Conservation (phyloP, 2,888 invertebrate genomes). For the Anthrax anthrax region DNA sequence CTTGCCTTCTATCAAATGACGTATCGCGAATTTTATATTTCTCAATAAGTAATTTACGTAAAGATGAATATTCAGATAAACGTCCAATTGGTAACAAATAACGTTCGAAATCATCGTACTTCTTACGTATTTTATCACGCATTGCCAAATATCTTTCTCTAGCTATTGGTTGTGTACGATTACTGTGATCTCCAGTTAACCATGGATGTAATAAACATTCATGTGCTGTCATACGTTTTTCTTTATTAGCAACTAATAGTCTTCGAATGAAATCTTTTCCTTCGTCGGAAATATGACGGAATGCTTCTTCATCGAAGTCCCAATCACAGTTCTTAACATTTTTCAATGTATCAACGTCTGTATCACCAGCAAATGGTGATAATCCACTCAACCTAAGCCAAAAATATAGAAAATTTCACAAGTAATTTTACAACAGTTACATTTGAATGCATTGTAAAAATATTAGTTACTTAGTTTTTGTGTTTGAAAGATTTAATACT, state of each 20-base stretch:
- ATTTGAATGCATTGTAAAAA: too few relatives aligned
- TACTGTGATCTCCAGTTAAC: conserved; percentile 77
- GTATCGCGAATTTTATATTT: conserved; percentile 95
- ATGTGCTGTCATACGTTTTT: conserved; percentile 97
- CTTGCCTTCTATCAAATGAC: conserved; percentile 92
- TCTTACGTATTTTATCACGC: conserved; percentile 72
- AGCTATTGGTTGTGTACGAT: conserved; percentile 62
- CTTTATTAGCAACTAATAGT: conserved; percentile 82
- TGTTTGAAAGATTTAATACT: conserved; percentile 35
- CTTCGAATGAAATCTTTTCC: conserved; percentile 96
- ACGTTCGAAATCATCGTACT: conserved; percentile 66
- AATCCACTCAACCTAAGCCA: conserved; percentile 72
- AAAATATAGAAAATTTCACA: conserved; percentile 4
- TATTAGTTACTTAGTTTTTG: too few relatives aligned
- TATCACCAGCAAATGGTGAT: conserved; percentile 98
- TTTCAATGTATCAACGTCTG: conserved; percentile 93
- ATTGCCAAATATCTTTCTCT: conserved; percentile 73
- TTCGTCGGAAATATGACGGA: conserved; percentile 86
- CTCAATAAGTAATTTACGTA: conserved; percentile 87
- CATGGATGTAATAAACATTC: conserved; percentile 92
- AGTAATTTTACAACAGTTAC: too few relatives aligned
- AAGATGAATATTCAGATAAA: conserved; percentile 91
- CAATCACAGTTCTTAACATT: conserved; percentile 98
- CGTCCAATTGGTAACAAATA: conserved; percentile 90
- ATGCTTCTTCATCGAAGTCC: conserved; percentile 96